Base-by-base conservation (phyloP, 2,113 vertebrate species). In the Polypterus bichir region DNA sequence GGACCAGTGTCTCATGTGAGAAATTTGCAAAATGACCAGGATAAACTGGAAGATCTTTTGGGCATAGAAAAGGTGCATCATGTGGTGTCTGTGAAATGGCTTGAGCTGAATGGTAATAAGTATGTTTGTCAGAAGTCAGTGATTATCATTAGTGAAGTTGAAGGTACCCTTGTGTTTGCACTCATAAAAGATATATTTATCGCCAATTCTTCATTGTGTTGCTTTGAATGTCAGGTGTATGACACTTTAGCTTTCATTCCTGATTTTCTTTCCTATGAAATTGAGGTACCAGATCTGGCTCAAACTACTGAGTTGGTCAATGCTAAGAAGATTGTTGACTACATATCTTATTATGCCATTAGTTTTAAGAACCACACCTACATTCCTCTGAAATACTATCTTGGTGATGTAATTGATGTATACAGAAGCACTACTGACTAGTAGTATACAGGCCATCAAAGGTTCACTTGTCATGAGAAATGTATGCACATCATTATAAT, bases 331-430 rank as follows among this genome's bases (percentile, higher is more conserved):
- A 27, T 27, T 27, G 27, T 27, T 27, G 27, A 27, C 27, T 66
- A 3, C 57, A 65, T 47, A 52, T 44, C 66, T 60, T 67, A 64
- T 11, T 68, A 59, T 44, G 64, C 44, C 52, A 4, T 68, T 3
- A 63, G 6, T 44, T 63, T 63, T 47, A 67, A 59, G 53, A 56
- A 56, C 45, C 55, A 62, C 8, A 68, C 57, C 57, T 64, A 68
- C 62, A 56, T 66, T 59, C 65, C 49, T 59, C 1, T 66, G 55
- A 64, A 59, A 59, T 51, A 59, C 27, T 27, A 27, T 27, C 27
- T 27, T 27, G 27, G 27, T 27, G 27, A 27, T 27, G 27, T 27
- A 27, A 27, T 27, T 27, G 27, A 27, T 27, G 27, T 27, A 27
- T 27, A 27, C 27, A 27, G 27, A 27, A 27, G 27, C 27, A 27